Evolutionary conservation across 2,888 invertebrate genomes (phyloP).

Genomic region (Autographa gamma): DNA sequence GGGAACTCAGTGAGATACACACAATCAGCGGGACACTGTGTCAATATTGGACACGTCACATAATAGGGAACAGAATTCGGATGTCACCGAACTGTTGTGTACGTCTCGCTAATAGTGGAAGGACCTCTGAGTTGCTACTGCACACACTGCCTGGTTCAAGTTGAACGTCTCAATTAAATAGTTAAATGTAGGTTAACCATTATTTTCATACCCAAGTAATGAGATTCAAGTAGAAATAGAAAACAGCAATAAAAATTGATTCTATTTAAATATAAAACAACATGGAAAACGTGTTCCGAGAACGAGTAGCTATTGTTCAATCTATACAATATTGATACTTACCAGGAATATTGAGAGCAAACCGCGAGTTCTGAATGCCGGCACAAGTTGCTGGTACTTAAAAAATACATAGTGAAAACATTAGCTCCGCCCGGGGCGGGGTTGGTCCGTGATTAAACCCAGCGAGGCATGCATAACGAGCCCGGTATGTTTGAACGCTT

Average conservation of each 20-base stretch:
- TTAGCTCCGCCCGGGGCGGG: constrained; percentile 81
- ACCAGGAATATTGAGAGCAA: constrained; percentile 61
- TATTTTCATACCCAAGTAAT: constrained; percentile 8
- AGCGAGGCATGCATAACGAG: constrained; percentile 87
- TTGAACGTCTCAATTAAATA: constrained; percentile 34
- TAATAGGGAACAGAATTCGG: constrained; percentile 75
- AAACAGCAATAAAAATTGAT: neutral
- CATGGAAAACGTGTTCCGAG: neutral
- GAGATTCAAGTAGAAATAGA: neutral
- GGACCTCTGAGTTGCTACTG: constrained; percentile 74
- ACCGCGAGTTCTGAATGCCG: constrained; percentile 64
- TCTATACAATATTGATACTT: constrained; percentile 51
- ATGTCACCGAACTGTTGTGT: constrained; percentile 76
- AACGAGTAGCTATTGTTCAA: constrained; percentile 35
- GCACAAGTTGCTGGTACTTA: constrained; percentile 72
- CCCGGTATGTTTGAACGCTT: constrained; percentile 85
- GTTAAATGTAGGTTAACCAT: neutral
- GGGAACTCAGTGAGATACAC: constrained; percentile 79
- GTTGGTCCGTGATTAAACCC: constrained; percentile 85
- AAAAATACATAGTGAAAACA: constrained; percentile 88
- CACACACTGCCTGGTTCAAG: constrained; percentile 59
- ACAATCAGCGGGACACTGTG: constrained; percentile 81
- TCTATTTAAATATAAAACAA: neutral
- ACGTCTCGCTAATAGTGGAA: constrained; percentile 76
- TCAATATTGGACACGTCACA: constrained; percentile 83